Conservation (phyloP, 2,888 invertebrate genomes). For the Drosophila pegasa region DNA sequence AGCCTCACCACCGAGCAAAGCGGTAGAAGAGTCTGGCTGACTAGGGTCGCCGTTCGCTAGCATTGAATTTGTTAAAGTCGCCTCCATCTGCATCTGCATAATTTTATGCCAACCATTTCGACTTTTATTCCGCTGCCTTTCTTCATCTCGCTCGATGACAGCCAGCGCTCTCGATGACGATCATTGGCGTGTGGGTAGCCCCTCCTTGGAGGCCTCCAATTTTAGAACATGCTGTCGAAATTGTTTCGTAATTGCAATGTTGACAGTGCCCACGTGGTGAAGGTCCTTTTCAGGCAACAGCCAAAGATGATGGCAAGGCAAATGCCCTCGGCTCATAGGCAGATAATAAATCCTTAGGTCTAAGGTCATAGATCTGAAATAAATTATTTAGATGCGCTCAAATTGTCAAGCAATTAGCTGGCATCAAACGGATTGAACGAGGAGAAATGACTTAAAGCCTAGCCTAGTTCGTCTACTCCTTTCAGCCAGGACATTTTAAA, state of each 20-base stretch:
- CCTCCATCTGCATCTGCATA: conserved; percentile 60
- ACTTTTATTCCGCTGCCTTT: conserved; percentile 54
- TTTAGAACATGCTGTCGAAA: conserved; percentile 75
- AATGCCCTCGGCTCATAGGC: background rate
- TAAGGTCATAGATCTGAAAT: background rate
- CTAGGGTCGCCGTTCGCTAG: conserved; percentile 28
- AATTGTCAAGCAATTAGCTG: background rate
- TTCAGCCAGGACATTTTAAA: background rate
- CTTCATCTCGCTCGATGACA: conserved; percentile 70
- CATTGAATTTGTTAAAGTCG: conserved; percentile 56
- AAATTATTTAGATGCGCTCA: background rate
- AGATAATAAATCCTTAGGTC: background rate
- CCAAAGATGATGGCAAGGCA: background rate
- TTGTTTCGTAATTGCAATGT: conserved; percentile 79
- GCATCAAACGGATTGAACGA: background rate
- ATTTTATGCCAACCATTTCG: conserved; percentile 75
- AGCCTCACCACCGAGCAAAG: no score
- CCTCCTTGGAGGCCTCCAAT: conserved; percentile 41
- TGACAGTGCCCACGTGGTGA: conserved; percentile 62
- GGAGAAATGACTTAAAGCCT: background rate
- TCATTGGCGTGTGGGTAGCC: conserved; percentile 35
- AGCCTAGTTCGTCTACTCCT: no score
- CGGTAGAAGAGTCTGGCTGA: background rate
- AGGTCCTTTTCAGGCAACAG: conserved; percentile 31
- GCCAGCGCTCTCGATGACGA: conserved; percentile 50